Base-by-base conservation (phyloP, 2,888 invertebrate genomes). In the Linnaemya vulpina region DNA sequence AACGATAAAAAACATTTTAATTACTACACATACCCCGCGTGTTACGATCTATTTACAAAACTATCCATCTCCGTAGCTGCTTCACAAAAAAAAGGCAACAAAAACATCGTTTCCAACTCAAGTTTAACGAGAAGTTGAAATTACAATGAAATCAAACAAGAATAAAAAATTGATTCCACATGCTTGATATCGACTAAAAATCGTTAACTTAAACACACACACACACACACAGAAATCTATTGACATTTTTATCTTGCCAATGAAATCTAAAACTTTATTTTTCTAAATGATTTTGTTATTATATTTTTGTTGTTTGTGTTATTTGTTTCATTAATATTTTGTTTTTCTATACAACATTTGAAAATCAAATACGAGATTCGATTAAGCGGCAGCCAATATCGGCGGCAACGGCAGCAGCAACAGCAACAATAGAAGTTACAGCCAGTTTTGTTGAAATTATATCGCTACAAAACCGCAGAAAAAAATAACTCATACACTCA, bases 151-250 rank as follows among this genome's bases (percentile, higher is more conserved):
- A 76, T 25, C 17, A 25, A 73, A n/a, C 5, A 40, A 5, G 9
- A 25, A 80, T 30, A 51, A 63, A 63, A 67, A 46, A 25, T 22
- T 17, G 67, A 77, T 74, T 60, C 43, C 74, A 63, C 67, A 63
- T 65, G 71, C 74, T 63, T 70, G 83, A 83, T 83, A 83, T 79
- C 79, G 68, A 70, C 70, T 79, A 79, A 65, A 83, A 83, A 78
- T 55, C 43, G 68, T 62, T 30, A 67, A 51, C 58, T 65, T 25
- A 51, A 70, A 70, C 35, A 70, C 46, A 38, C 0, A 51, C 60
- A 38, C 8, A 51, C 49, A 30, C 13, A 67, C 7, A n/a, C 46
- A 46, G 58, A 15, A 60, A 65, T 74, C 67, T 76, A 84, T 80
- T 84, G 71, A 84, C 65, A 70, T 51, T 84, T 76, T 84, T 84